Base-by-base conservation (phyloP, 1,140 invertebrate species). In the Potamilus streckersoni region DNA sequence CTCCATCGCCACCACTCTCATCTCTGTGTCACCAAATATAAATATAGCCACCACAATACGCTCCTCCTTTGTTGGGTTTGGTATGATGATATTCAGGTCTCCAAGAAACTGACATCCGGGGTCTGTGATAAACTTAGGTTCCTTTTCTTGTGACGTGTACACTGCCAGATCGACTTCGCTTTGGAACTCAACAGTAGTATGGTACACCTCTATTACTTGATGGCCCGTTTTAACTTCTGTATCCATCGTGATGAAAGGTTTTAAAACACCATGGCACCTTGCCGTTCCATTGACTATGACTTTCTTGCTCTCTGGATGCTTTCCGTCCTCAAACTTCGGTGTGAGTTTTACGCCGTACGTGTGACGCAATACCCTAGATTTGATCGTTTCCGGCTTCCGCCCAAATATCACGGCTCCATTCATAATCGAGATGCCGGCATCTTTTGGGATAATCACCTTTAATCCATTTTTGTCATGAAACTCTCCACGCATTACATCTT, bases 381-480 rank as follows among this genome's bases (percentile, higher is more conserved):
- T 61, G 15, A 74, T 57, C 16, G 27, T 60, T 27, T 69, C 73
- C 11, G 73, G 73, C 15, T 31, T 58, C 4, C 58, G 62, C 0
- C 73, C 73, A 56, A 69, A 74, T 17, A 74, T 17, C 17, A 74
- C 73, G 19, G 73, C 73, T 12, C 73, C 73, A 49, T 74, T 74
- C 1, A 69, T 27, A 11, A 74, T 66, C 49, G 65, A 64, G 16
- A 74, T 31, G 5, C 73, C 73, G 2, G 73, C 73, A 23, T 74
- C 16, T n/a, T 69, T 20, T 19, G 73, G 73, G 61, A 74, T 74
- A 6, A 74, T 65, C 16, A 74, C 59, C 59, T 74, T 67, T 0
- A 67, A 57, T 57, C 58, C 57, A 11, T 66, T 49, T 59, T 68
- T 74, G 19, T 66, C 63, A 14, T 57, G 27, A 19, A 74, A 68